Evolutionary conservation across 37 sponge, comb jelly and placozoan species (phyloP).

Genomic region (Amphimedon queenslandica): DNA sequence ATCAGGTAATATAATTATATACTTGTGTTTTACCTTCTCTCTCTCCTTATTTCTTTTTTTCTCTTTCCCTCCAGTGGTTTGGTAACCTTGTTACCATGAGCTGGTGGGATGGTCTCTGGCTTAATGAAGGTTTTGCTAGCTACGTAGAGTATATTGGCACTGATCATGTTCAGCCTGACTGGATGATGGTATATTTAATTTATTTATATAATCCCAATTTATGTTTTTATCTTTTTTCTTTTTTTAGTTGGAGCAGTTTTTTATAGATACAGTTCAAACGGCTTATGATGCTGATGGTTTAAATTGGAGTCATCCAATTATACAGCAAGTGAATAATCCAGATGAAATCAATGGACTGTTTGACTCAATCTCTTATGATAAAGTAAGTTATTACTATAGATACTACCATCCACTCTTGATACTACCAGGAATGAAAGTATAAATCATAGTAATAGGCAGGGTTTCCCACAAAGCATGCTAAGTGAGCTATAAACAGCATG

Average conservation of each 20-base stretch:
- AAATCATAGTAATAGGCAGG: too few species aligned
- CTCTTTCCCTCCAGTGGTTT: conserved; percentile 98
- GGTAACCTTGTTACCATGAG: conserved; percentile 98
- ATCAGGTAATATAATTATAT: conserved; percentile 51
- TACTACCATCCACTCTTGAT: too few species aligned
- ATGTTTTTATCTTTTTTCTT: background rate
- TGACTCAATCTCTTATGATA: conserved; percentile 93
- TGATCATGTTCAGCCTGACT: conserved; percentile 40
- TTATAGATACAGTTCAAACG: conserved; percentile 7
- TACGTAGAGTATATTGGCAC: conserved; percentile 90
- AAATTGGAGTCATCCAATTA: conserved; percentile 68
- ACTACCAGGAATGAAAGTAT: too few species aligned
- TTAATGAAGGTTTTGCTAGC: conserved; percentile 97
- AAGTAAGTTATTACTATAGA: conserved; percentile 42
- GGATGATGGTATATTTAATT: conserved; percentile 60
- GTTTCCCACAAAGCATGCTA: too few species aligned
- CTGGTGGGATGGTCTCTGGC: conserved; percentile 99
- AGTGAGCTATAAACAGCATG: too few species aligned
- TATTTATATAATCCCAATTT: background rate
- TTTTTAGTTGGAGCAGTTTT: conserved; percentile 58
- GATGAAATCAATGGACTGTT: conserved; percentile 87
- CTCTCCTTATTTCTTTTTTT: background rate
- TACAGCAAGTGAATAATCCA: conserved; percentile 51
- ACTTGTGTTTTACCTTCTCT: background rate
- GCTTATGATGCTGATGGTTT: conserved; percentile 45